Conservation (phyloP, 2,113 vertebrate species). For the Protomyctophum bolini region DNA sequence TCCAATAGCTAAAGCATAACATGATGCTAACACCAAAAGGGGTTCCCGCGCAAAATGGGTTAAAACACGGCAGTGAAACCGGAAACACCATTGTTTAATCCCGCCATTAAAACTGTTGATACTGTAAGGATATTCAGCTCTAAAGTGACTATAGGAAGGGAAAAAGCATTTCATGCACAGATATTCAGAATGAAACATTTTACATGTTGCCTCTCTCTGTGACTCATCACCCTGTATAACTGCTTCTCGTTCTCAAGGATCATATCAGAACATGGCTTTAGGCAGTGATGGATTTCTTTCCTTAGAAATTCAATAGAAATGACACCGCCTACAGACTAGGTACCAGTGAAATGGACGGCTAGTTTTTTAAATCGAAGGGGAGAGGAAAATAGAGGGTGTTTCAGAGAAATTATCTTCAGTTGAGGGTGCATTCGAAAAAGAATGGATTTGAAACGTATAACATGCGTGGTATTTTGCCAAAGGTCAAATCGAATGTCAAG, state of each 20-base stretch:
- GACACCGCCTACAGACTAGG: constrained; percentile 22
- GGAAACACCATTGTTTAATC: too few species aligned
- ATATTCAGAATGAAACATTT: constrained; percentile 31
- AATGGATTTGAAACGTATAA: constrained; percentile 49
- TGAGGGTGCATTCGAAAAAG: constrained; percentile 9
- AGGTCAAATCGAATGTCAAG: constrained; percentile 58
- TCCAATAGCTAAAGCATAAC: too few species aligned
- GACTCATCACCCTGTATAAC: constrained; percentile 18
- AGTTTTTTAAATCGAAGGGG: constrained; percentile 16
- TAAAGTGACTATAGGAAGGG: neutral
- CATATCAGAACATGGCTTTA: constrained; percentile 37
- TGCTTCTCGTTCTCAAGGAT: constrained; percentile 30
- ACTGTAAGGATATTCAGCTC: too few species aligned
- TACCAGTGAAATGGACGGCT: constrained; percentile 9
- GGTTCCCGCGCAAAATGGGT: too few species aligned
- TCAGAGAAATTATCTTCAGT: constrained; percentile 25
- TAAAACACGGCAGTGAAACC: too few species aligned
- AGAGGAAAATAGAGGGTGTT: constrained; percentile 5
- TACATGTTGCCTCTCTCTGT: constrained; percentile 6
- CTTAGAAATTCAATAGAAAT: constrained; percentile 31
- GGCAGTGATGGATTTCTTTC: constrained; percentile 42
- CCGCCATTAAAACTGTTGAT: too few species aligned
- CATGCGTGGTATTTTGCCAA: constrained; percentile 41
- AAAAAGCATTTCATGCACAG: constrained; percentile 12
- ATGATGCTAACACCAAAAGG: too few species aligned